Percentiles rank a stretch among this genome's conserved stretches.
Conservation (phyloP, 2,888 invertebrate genomes). For the Aradus depressus region DNA sequence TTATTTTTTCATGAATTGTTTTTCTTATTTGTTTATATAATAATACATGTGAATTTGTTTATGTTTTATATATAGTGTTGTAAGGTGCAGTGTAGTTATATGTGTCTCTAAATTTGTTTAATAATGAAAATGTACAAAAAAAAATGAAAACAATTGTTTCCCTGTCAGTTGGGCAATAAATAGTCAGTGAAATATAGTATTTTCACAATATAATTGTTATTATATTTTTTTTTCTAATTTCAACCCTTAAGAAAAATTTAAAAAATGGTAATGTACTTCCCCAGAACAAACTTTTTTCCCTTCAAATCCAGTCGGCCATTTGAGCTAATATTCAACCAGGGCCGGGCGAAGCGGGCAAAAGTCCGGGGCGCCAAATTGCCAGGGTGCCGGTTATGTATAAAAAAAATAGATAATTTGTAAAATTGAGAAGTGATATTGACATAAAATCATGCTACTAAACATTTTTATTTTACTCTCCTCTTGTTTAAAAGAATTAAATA, state of each 20-base stretch:
- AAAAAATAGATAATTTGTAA: no score
- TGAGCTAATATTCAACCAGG: not conserved
- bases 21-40: constrained; percentile 4
- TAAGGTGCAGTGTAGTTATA: constrained; percentile 26
- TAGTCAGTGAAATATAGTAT: constrained; percentile 27
- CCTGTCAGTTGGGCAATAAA: constrained; percentile 26
- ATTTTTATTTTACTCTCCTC: no score
- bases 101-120: constrained; percentile 23
- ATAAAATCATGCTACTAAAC: no score
- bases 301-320: no score
- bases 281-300: no score
- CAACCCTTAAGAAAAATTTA: no score
- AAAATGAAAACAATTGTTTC: constrained; percentile 15
- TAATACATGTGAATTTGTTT: constrained; percentile 23
- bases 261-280: no score
- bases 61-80: constrained; percentile 22
- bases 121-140: constrained; percentile 24
- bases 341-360: not conserved
- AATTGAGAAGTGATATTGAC: no score
- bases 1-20: no score
- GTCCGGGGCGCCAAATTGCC: no score
- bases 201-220: constrained; percentile 22
- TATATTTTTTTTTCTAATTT: constrained; percentile 12
- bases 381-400: no score
- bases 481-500: no score